Evolutionary conservation across 2,888 invertebrate species (phyloP), one percentile per base, ranked within the genome.

Genomic region (Heliconius sara): DNA sequence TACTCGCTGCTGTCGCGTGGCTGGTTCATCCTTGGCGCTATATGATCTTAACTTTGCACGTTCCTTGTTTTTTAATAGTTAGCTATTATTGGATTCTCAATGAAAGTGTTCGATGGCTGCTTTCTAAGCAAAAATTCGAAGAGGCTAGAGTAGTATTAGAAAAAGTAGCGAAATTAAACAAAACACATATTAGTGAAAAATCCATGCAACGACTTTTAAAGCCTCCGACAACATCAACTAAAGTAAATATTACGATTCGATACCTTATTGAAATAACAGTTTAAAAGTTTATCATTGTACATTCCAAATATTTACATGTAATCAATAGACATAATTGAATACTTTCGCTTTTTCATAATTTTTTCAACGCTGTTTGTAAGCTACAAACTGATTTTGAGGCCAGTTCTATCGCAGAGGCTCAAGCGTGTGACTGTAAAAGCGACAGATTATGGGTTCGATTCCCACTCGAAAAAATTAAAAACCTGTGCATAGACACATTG

Each of bases 21-120:
- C 90, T 94, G 79, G 92, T 96, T 3, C 95, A 96, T 81, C 96
- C 97, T 76, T 98, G 98, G 98, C 95, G 97, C 82, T 91, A 95
- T 83, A 90, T 97, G 83, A 95, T 97, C 72, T 93, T 97, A 83
- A 92, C 96, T 1, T 90, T 97, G 19, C 97, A 97, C 86, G 93
- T 96, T 0, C 98, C 98, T 0, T 96, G 96, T 52, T 91, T 97
- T 79, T 87, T 97, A 0, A 94, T 97, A 79, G 87, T 98, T 71
- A 88, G 95, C 3, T 97, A 97, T 87, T 96, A 96, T 84, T 97
- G 97, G 96, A 84, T 97, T n/a, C 84, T 94, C 12, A 86, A 90
- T 0, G 97, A 97, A 91, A 97, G 97, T 66, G 95, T 97, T n/a
- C 95, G 98, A 82, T 98, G 98, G 98, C 95, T 98, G 34, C 89